Base-by-base conservation (phyloP, 2,797 vertebrate species). In the Vireo griseus region DNA sequence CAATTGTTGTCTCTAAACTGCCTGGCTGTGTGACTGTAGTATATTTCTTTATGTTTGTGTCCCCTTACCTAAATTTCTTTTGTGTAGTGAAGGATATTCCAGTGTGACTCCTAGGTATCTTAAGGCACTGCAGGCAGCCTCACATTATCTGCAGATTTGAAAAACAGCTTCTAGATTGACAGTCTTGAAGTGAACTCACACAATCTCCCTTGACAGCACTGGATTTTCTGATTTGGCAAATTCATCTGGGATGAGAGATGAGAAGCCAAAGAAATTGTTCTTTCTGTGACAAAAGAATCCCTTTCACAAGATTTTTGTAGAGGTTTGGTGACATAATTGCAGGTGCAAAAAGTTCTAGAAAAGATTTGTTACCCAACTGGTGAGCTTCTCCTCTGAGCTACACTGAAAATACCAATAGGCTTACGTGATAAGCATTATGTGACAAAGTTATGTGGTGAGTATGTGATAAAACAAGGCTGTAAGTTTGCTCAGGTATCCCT, bases 401-500 rank as follows among this genome's bases (percentile, higher is more conserved):
- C 63, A 13, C 31, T 62, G 55, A 31, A 66, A 76, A 69, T 75
- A 57, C 35, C 63, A 33, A 15, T 9, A 47, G 35, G 1, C 1
- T 67, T 66, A 39, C 0, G 9, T 82, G 87, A 42, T 50, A 78
- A 71, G 15, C 37, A 6, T 52, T 80, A 76, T 55, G 47, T 87
- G 78, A 77, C 52, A 82, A 40, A 20, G 11, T 77, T 62, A 42
- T 22, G 29, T 40, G 59, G 24, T 42, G 52, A 47, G n/a, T 42
- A 26, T 37, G 74, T 59, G 80, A 84, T 69, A 78, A 90, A 73
- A 69, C 58, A 69, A 92, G 72, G 59, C 63, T n/a, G 7, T 54
- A 87, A 57, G 45, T 65, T 78, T 40, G 61, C 42, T 74, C 50
- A 78, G 63, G 55, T 76, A 63, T 37, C 44, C 50, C 58, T 69